A percentile compares a stretch with the other conserved stretches of the same genome.
Conservation (phyloP, 2,888 invertebrate genomes). For the Metopia argyrocephala region DNA sequence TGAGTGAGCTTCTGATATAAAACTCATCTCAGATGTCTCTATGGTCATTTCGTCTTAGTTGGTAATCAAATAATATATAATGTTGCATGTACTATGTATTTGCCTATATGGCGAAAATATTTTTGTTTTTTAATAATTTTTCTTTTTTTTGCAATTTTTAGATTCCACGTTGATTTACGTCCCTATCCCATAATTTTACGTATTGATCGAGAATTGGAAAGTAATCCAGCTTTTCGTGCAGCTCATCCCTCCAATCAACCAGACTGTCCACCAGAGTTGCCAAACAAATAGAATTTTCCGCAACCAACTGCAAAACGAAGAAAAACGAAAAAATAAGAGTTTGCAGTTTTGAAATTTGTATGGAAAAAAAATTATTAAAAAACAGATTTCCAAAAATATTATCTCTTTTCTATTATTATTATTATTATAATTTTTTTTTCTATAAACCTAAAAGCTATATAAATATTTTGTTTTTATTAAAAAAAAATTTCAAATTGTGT, state of each 20-base stretch:
- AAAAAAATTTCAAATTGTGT: not conserved
- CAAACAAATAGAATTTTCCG: conserved; percentile 82
- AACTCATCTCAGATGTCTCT: no score
- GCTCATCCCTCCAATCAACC: conserved; percentile 96
- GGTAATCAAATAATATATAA: no score
- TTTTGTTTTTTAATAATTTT: not conserved
- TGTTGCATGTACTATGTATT: no score
- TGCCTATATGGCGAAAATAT: no score
- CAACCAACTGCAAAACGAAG: conserved; percentile 76
- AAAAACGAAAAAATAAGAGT: conserved; percentile 75
- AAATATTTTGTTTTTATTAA: conserved; percentile 19
- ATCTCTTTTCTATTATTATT: not conserved
- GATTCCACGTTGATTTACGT: conserved; percentile 94
- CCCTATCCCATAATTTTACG: conserved; percentile 93
- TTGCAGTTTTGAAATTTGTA: conserved; percentile 71
- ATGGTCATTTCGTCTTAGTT: no score
- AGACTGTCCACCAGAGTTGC: conserved; percentile 95
- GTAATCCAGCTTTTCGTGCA: conserved; percentile 93
- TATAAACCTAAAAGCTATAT: not conserved
- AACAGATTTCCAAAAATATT: conserved; percentile 4
- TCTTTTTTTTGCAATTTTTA: conserved; percentile 71
- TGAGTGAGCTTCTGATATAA: no score
- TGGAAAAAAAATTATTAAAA: conserved; percentile 21
- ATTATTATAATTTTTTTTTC: not conserved
- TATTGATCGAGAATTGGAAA: conserved; percentile 90